A percentile compares a stretch with the other conserved stretches of the same genome.
These are phyloP conservation scores for Cinclus cinclus DNA, from an alignment of 2,113 vertebrate genomes.

Conservation along the genomic window DNA sequence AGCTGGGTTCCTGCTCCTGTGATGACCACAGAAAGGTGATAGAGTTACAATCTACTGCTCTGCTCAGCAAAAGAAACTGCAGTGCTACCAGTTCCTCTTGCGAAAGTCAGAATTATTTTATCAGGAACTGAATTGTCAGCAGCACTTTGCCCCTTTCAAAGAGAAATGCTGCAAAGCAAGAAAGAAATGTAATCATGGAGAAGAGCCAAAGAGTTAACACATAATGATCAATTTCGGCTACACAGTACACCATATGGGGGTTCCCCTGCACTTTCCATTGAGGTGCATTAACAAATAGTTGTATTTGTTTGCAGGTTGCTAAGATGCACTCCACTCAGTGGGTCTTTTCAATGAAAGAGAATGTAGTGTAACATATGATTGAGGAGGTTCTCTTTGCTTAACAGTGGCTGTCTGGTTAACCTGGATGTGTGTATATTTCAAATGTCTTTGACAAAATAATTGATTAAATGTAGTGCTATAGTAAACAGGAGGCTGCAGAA, in stretches of 20 bases:
- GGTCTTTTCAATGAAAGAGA: not conserved
- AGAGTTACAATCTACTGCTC: not conserved
- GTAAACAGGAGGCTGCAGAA: not conserved
- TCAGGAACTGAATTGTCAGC: not conserved
- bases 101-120: not conserved
- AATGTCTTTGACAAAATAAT: not conserved
- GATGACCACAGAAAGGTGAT: not conserved
- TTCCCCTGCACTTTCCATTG: not conserved
- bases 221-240: not conserved
- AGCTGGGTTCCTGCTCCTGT: not conserved
- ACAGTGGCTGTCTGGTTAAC: not conserved
- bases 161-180: not conserved
- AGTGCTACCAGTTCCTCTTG: not conserved
- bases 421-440: not conserved
- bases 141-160: not conserved
- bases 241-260: not conserved
- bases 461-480: conserved; percentile 8
- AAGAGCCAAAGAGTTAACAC: not conserved
- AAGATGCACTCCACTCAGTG: not conserved
- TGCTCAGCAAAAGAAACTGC: not conserved
- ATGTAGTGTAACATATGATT: not conserved
- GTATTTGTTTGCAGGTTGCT: no score
- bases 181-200: not conserved
- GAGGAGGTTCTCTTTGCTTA: not conserved
- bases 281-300: not conserved